These are phyloP conservation scores for Tridacna crocea DNA, from an alignment of 2,888 invertebrate species.

Conservation along the genomic window DNA sequence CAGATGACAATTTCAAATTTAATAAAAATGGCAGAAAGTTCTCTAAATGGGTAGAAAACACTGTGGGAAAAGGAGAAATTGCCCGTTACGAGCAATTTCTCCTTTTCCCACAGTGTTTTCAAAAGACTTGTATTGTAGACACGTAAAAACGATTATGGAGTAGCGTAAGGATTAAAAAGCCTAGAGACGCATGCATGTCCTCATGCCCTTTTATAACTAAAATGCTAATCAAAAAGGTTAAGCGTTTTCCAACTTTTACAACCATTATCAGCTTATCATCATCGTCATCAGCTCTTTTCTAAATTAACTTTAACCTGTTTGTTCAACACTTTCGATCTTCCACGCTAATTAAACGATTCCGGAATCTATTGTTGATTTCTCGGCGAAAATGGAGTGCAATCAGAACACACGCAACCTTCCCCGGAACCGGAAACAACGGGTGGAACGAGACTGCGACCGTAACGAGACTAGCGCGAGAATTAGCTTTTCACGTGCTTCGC, in stretches of 20 bases:
- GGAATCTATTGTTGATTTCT: conserved; percentile 26
- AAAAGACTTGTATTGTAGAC: no score
- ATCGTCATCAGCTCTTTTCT: not conserved
- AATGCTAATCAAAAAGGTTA: no score
- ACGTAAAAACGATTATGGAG: no score
- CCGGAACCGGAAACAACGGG: conserved; percentile 47
- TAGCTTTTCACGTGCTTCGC: conserved; percentile 42
- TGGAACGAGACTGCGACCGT: conserved; percentile 38
- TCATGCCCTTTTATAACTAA: no score
- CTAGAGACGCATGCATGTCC: no score
- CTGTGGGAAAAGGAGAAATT: no score
- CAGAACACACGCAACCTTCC: conserved; percentile 32
- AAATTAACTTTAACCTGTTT: conserved; percentile 22
- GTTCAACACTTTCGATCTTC: conserved; percentile 28
- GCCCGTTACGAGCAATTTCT: no score
- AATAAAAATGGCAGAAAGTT: no score
- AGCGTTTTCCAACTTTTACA: not conserved
- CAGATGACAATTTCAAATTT: no score
- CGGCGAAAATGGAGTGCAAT: conserved; percentile 23
- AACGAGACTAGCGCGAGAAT: conserved; percentile 33
- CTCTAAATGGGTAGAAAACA: no score
- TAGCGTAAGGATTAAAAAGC: no score
- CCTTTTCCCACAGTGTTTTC: no score
- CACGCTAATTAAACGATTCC: conserved; percentile 33
- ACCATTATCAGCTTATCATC: conserved; percentile 1